These are phyloP conservation scores for Sphecodes monilicornis DNA, from an alignment of 2,888 invertebrate species.

Conservation along the genomic window DNA sequence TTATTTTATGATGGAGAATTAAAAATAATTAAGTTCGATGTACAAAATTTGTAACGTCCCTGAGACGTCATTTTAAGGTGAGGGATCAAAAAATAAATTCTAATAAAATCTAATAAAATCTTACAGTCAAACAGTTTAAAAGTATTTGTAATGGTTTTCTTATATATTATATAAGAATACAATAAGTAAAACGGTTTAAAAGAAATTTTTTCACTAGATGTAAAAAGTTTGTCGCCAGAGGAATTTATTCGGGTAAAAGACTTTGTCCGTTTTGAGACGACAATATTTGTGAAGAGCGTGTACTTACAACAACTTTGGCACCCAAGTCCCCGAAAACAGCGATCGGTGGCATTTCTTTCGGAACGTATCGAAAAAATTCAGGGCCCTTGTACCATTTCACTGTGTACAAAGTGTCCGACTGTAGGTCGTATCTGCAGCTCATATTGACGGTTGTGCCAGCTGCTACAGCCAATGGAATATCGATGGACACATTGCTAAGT, in stretches of 20 bases:
- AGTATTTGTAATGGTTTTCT: too few species aligned
- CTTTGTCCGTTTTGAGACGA: not conserved
- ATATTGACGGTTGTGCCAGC: constrained; percentile 91
- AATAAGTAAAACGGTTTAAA: too few species aligned
- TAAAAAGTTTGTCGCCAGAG: not conserved
- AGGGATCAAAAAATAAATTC: too few species aligned
- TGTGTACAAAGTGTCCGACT: constrained; percentile 90
- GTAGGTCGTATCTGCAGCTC: constrained; percentile 91
- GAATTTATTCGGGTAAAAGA: not conserved
- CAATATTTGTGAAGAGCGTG: not conserved
- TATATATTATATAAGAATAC: too few species aligned
- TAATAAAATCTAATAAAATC: too few species aligned
- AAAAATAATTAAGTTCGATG: too few species aligned
- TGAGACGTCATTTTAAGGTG: too few species aligned
- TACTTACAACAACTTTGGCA: constrained; percentile 91
- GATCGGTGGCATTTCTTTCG: constrained; percentile 91
- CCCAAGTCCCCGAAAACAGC: constrained; percentile 90
- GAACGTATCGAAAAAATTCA: constrained; percentile 93
- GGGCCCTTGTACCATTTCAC: constrained; percentile 93
- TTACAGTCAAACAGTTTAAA: too few species aligned
- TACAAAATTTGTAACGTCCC: too few species aligned
- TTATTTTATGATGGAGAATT: too few species aligned
- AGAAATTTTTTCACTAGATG: too few species aligned
- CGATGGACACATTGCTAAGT: constrained; percentile 89
- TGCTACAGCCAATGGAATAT: constrained; percentile 89